phyloP scores from a whole-genome alignment of 2,113 vertebrate genomes.

The Plotosus lineatus region DNA sequence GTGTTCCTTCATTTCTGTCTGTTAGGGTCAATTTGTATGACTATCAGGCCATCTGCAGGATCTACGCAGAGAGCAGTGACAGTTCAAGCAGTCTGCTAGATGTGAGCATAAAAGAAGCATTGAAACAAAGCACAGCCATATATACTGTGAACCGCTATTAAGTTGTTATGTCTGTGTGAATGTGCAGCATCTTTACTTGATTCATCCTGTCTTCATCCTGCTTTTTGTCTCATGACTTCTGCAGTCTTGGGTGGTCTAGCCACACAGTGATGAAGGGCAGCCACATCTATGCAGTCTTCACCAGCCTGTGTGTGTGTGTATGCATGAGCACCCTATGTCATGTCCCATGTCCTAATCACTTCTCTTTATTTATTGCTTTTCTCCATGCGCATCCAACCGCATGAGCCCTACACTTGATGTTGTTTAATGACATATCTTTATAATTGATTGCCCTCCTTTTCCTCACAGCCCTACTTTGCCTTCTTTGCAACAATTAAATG shows the following conservation, averaged over 20 bases:
- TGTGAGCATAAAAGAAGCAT: conserved; percentile 76
- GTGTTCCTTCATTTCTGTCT: conserved; percentile 52
- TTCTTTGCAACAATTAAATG: conserved; percentile 89
- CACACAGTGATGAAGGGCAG: conserved; percentile 51
- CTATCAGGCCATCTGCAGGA: conserved; percentile 95
- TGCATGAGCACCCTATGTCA: background rate
- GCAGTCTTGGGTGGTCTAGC: conserved; percentile 51
- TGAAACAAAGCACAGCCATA: background rate
- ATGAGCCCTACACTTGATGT: conserved; percentile 7
- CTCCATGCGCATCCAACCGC: background rate
- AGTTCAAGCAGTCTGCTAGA: conserved; percentile 86
- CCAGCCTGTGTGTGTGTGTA: background rate
- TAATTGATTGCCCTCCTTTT: conserved; percentile 21
- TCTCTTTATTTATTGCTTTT: conserved; percentile 28
- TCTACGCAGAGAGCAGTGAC: conserved; percentile 90
- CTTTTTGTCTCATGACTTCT: conserved; percentile 9
- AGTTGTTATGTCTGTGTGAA: conserved; percentile 8
- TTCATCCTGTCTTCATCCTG: conserved; percentile 9
- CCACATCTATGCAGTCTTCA: conserved; percentile 42
- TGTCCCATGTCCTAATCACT: background rate
- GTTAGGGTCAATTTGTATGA: conserved; percentile 93
- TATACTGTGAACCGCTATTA: background rate
- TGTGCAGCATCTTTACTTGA: conserved; percentile 3
- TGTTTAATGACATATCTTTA: conserved; percentile 6
- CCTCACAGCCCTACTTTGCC: conserved; percentile 87